phyloP scores from a whole-genome alignment of 2,797 vertebrate species.

The Galago senegalensis region DNA sequence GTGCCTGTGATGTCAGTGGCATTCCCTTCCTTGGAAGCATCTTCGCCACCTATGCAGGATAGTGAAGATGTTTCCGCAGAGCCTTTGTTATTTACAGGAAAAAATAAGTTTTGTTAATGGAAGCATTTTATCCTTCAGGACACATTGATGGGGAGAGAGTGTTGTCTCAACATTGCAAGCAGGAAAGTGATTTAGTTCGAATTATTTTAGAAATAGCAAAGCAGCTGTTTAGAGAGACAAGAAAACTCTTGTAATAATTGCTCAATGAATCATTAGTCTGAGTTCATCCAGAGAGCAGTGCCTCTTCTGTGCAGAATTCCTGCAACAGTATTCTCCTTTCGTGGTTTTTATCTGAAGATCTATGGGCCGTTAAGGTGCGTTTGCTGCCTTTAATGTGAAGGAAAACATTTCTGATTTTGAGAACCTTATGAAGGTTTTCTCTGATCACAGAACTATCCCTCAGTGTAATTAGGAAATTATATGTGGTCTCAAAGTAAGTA shows the following conservation, averaged over 20 bases:
- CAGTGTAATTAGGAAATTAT: background rate
- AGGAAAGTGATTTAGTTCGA: conserved; percentile 53
- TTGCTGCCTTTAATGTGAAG: background rate
- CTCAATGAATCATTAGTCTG: conserved; percentile 58
- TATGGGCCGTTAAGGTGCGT: background rate
- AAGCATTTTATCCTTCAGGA: conserved; percentile 47
- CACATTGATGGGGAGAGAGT: background rate
- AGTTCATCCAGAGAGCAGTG: conserved; percentile 61
- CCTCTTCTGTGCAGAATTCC: background rate
- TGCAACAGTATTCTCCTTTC: background rate
- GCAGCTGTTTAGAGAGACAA: conserved; percentile 49
- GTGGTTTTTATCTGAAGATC: conserved; percentile 37
- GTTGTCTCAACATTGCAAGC: conserved; percentile 29
- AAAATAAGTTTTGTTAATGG: conserved; percentile 4
- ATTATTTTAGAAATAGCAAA: conserved; percentile 68
- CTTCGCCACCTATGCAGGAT: background rate
- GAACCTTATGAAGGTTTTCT: conserved; percentile 14
- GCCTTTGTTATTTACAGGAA: background rate
- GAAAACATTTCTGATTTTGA: background rate
- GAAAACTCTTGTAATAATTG: conserved; percentile 58
- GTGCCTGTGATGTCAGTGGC: background rate
- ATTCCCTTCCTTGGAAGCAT: background rate
- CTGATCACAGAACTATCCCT: background rate
- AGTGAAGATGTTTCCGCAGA: background rate
- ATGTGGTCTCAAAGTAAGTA: background rate